Conservation (phyloP, 2,888 invertebrate genomes). For the Apodemia hepburni region DNA sequence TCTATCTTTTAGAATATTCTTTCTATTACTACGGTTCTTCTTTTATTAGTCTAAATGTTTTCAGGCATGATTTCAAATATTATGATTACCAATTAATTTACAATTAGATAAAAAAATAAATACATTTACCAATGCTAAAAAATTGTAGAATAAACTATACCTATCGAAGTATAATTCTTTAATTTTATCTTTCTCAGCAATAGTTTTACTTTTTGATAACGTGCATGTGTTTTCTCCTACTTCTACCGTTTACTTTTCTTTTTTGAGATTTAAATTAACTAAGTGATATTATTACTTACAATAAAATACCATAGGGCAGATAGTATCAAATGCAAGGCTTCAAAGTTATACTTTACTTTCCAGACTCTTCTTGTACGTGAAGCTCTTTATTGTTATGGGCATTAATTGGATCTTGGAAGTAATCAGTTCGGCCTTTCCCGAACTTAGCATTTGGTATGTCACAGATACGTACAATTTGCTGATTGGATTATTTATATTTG, state of each 20-base stretch:
- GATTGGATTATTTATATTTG: constrained; percentile 85
- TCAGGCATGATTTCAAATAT: too few species aligned
- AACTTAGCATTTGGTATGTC: constrained; percentile 78
- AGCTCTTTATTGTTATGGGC: constrained; percentile 87
- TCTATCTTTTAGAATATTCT: too few species aligned
- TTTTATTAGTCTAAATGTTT: too few species aligned
- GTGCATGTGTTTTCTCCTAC: not conserved
- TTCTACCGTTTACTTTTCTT: not conserved
- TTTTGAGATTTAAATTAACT: not conserved
- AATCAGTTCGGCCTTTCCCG: constrained; percentile 79
- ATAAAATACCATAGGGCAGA: constrained; percentile 6
- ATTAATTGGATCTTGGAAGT: constrained; percentile 88
- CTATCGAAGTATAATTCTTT: not conserved
- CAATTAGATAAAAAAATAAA: too few species aligned
- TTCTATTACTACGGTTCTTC: too few species aligned
- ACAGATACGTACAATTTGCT: constrained; percentile 84
- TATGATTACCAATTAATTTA: too few species aligned
- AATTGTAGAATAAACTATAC: too few species aligned
- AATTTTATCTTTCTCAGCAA: not conserved
- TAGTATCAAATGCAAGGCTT: constrained; percentile 16
- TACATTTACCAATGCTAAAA: too few species aligned
- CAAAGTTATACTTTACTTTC: constrained; percentile 34
- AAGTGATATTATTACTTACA: not conserved
- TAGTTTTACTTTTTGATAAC: not conserved
- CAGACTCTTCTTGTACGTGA: constrained; percentile 85